Evolutionary conservation across 2,113 vertebrate species (phyloP).

Genomic region (Pristiophorus japonicus): DNA sequence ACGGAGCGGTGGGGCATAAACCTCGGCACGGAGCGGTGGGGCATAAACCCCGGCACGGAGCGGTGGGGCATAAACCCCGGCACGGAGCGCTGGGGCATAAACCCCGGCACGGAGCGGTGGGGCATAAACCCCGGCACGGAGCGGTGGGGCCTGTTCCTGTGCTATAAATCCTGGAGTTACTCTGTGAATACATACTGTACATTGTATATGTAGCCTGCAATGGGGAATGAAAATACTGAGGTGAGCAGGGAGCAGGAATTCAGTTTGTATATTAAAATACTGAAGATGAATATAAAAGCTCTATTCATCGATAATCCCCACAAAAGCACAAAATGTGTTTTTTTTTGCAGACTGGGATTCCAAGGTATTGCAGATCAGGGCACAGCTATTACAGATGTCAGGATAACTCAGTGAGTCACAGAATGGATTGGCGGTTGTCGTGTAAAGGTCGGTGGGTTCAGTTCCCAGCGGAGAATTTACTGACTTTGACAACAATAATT

Average conservation of each 20-base stretch:
- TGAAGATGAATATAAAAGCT: neutral
- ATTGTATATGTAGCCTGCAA: neutral
- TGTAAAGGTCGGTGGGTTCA: neutral
- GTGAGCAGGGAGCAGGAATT: neutral
- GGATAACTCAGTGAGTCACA: neutral
- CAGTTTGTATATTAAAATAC: neutral
- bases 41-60: no score
- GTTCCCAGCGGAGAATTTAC: neutral
- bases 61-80: no score
- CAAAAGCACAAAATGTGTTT: neutral
- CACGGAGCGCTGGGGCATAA: no score
- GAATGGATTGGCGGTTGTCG: neutral
- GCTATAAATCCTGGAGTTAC: neutral
- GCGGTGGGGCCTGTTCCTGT: neutral
- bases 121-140: neutral
- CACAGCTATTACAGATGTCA: conserved; percentile 11
- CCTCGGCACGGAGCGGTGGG: no score
- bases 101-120: no score
- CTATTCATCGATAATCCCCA: neutral
- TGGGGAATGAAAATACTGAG: neutral
- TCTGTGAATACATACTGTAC: neutral
- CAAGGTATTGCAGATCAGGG: neutral
- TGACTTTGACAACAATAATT: neutral
- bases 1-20: no score
- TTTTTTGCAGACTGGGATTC: neutral